Evolutionary conservation across 2,888 invertebrate species (phyloP), one percentile per base, ranked within the genome.

Genomic region (Cataglyphis livida): DNA sequence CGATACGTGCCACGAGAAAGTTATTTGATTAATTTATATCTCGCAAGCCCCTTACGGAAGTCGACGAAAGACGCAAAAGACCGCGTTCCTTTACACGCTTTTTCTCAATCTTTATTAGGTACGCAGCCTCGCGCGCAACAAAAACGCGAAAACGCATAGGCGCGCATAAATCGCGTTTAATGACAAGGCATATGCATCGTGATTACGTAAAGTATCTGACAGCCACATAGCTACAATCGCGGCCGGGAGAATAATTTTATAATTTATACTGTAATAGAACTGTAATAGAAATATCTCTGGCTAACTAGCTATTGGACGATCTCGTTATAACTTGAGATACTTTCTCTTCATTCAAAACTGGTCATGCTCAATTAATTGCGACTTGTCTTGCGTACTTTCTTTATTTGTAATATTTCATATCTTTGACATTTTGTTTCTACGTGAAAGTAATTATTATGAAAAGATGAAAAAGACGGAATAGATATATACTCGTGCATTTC

Each of bases 151-250:
- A 74, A 83, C 54, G 38, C 35, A n/a, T 18, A 57, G 28, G n/a
- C 25, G 61, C 28, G 18, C 66, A 41, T 85, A 84, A 84, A 84
- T 85, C 54, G 59, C 51, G 2, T 28, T 18, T 71, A 83, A 85
- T 71, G 71, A 59, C 41, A 54, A 68, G 44, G 48, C 57, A 44
- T 15, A 44, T 15, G 25, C 10, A 32, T 38, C 18, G 44, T 28
- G 21, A 28, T 85, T 66, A 54, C 81, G n/a, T 71, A 76, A 83
- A 73, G 10, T 32, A 65, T 75, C 51, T 51, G 28, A 74, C 57
- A 38, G 71, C 25, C 41, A 65, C 51, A 61, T 48, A 28, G 64
- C 7, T 38, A 21, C 61, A 57, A 21, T 81, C 68, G 61, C 68
- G 61, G 41, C 41, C 81, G 74, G 7, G 44, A 68, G 41, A 61